Percentiles rank a stretch among this genome's conserved stretches.
These are phyloP conservation scores for Gambusia yucatana DNA, from an alignment of 2,797 vertebrate genomes.

Conservation along the genomic window DNA sequence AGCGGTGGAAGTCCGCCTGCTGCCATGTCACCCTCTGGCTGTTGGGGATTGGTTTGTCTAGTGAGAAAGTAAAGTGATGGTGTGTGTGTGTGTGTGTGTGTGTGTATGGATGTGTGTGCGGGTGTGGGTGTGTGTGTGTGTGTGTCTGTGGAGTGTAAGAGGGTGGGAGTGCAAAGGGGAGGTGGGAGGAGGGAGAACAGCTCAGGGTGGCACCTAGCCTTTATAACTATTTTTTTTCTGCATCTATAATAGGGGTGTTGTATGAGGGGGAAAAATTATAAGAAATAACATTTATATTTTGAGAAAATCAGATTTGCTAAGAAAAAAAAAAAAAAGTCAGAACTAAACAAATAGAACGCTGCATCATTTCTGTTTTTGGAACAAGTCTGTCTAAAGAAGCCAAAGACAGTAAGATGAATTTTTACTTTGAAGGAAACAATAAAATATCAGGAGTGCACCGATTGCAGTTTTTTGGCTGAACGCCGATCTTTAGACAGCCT, in stretches of 20 bases:
- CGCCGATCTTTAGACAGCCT: too few species aligned
- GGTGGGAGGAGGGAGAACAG: background rate
- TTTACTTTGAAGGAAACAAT: too few species aligned
- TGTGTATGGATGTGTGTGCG: too few species aligned
- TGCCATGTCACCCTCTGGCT: slow-evolving; percentile 71
- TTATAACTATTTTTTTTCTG: slow-evolving; percentile 17
- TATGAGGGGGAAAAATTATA: background rate
- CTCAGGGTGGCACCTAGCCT: background rate
- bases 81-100: slow-evolving; percentile 14
- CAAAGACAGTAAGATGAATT: too few species aligned
- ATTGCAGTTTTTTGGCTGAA: too few species aligned
- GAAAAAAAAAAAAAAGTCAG: too few species aligned
- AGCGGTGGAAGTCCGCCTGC: slow-evolving; percentile 72
- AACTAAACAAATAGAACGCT: too few species aligned
- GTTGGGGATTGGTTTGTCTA: slow-evolving; percentile 73
- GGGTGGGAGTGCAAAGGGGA: slow-evolving; percentile 19
- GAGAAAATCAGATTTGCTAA: too few species aligned
- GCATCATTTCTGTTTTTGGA: too few species aligned
- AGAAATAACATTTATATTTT: too few species aligned
- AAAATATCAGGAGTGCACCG: too few species aligned
- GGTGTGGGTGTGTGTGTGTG: slow-evolving; percentile 16
- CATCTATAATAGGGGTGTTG: slow-evolving; percentile 2
- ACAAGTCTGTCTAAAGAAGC: too few species aligned
- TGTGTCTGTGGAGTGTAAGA: slow-evolving; percentile 2
- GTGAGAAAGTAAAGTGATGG: slow-evolving; percentile 45